These are phyloP conservation scores for Tribolium madens DNA, from an alignment of 1,140 invertebrate species.

Conservation along the genomic window DNA sequence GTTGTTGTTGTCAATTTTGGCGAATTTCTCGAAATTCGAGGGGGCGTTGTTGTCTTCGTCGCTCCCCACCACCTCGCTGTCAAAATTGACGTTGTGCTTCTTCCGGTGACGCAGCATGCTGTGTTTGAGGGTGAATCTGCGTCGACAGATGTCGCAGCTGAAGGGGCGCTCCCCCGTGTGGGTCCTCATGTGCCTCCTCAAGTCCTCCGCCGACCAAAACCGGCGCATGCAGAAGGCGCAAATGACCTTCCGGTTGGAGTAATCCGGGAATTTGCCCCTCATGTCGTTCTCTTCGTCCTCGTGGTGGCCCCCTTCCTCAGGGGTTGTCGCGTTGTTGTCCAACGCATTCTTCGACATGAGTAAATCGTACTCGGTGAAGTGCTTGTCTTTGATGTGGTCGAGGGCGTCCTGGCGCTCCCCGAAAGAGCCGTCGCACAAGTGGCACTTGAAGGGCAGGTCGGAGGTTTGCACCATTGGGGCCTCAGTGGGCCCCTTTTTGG, in stretches of 20 bases:
- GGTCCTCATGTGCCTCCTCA: constrained; percentile 91
- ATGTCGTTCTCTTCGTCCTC: constrained; percentile 70
- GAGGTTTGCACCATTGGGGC: constrained; percentile 62
- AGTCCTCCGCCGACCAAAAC: constrained; percentile 94
- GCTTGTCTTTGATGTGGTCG: constrained; percentile 81
- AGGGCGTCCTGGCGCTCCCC: constrained; percentile 82
- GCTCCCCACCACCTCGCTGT: constrained; percentile 63
- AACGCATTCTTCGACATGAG: constrained; percentile 84
- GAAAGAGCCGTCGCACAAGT: constrained; percentile 90
- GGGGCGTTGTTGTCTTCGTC: constrained; percentile 50
- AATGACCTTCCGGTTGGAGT: constrained; percentile 89
- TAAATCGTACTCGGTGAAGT: constrained; percentile 79
- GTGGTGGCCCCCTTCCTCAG: constrained; percentile 65
- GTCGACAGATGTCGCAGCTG: constrained; percentile 83
- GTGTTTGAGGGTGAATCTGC: constrained; percentile 92
- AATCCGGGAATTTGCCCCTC: constrained; percentile 84
- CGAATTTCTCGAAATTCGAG: constrained; percentile 43
- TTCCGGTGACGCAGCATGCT: constrained; percentile 92
- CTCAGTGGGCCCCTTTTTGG: constrained; percentile 36
- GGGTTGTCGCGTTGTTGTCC: constrained; percentile 70
- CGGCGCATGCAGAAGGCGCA: constrained; percentile 92
- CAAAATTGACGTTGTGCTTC: constrained; percentile 75
- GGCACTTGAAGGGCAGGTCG: constrained; percentile 91
- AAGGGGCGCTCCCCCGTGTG: constrained; percentile 87
- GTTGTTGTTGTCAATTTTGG: constrained; percentile 48